Percentiles rank a stretch among this genome's conserved stretches.
These are phyloP conservation scores for Noctua pronuba DNA, from an alignment of 2,888 invertebrate species.

Conservation along the genomic window DNA sequence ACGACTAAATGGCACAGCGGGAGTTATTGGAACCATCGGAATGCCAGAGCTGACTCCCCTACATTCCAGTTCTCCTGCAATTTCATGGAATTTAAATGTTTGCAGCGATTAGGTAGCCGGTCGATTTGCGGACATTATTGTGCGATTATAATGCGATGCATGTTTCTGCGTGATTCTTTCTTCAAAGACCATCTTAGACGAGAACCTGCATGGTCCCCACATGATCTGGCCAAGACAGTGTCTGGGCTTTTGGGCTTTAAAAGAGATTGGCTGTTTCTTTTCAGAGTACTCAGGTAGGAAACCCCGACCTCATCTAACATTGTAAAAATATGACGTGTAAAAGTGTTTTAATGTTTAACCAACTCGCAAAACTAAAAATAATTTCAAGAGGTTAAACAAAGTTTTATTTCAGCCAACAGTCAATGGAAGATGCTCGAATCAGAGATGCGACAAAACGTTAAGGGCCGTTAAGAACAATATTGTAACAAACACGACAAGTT, in stretches of 20 bases:
- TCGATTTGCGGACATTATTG: neutral
- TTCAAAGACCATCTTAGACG: neutral
- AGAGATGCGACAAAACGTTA: neutral
- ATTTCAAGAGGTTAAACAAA: neutral
- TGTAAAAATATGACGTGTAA: neutral
- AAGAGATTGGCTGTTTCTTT: neutral
- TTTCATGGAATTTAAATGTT: constrained; percentile 22
- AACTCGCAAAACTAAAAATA: neutral
- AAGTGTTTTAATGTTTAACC: neutral
- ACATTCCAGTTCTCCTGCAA: constrained; percentile 10
- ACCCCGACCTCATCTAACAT: neutral
- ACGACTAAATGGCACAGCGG: constrained; percentile 34
- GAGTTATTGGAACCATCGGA: constrained; percentile 15
- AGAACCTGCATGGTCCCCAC: neutral
- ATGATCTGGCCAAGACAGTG: neutral
- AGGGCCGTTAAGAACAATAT: neutral
- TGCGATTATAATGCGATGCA: neutral
- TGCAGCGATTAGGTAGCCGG: neutral
- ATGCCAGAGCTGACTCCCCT: constrained; percentile 12
- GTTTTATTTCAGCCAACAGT: constrained; percentile 4
- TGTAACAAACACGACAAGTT: neutral
- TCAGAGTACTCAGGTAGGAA: neutral
- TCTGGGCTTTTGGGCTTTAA: neutral
- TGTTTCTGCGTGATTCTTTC: neutral
- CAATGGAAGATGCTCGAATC: neutral